phyloP scores from a whole-genome alignment of 2,113 vertebrate species.

The Aldabrachelys gigantea region DNA sequence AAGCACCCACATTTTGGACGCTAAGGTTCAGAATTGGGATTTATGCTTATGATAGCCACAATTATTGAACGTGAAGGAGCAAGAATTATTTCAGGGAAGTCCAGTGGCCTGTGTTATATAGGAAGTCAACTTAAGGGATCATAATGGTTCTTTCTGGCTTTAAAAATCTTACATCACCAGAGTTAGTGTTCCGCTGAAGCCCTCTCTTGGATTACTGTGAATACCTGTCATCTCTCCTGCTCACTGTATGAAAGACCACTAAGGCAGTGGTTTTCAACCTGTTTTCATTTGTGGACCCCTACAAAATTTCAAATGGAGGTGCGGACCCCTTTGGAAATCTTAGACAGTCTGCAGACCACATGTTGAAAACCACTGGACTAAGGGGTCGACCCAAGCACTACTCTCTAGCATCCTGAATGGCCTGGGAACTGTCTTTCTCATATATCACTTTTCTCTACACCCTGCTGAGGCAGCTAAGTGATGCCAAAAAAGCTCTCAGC shows the following conservation, averaged over 20 bases:
- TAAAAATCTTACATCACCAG: neutral
- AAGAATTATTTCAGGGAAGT: neutral
- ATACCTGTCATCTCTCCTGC: neutral
- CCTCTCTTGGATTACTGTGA: neutral
- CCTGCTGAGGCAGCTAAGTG: rapidly evolving
- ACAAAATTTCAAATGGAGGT: no score
- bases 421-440: neutral
- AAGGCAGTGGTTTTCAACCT: neutral
- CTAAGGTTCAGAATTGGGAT: no score
- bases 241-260: neutral
- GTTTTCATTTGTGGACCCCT: no score
- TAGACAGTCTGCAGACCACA: neutral
- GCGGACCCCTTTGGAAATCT: neutral
- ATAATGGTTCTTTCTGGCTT: neutral
- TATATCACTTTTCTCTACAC: neutral
- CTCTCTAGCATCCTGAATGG: neutral
- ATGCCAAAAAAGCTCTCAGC: neutral
- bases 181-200: neutral
- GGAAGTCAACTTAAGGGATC: neutral
- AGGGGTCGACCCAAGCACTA: neutral
- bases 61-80: neutral
- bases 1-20: no score
- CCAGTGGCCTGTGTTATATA: neutral
- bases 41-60: no score
- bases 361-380: neutral